These are phyloP conservation scores for Phyto melanocephala DNA, from an alignment of 2,888 invertebrate species.

Conservation along the genomic window DNA sequence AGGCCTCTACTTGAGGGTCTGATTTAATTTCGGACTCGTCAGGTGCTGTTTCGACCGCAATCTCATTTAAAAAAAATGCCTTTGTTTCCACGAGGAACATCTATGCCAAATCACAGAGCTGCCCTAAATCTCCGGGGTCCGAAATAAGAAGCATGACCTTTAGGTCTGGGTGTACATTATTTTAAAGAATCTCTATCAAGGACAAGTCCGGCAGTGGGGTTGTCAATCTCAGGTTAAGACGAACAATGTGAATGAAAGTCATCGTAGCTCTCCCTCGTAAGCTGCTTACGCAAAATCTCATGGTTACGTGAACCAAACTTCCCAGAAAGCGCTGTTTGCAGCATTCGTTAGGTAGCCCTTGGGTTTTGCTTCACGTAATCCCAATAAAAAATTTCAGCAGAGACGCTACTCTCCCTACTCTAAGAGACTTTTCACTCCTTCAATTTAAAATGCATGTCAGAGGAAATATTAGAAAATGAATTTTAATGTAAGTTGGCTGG, in stretches of 20 bases:
- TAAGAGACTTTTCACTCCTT: too few relatives aligned
- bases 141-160: too few relatives aligned
- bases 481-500: too few relatives aligned
- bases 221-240: not conserved
- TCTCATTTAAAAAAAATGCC: slow-evolving; percentile 6
- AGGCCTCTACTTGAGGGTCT: too few relatives aligned
- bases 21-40: not conserved
- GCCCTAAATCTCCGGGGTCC: too few relatives aligned
- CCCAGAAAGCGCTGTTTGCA: not conserved
- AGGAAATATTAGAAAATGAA: too few relatives aligned
- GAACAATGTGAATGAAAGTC: not conserved
- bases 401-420: too few relatives aligned
- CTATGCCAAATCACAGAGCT: not conserved
- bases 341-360: not conserved
- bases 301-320: not conserved
- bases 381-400: slow-evolving; percentile 1
- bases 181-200: slow-evolving; percentile 8
- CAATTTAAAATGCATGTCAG: too few relatives aligned
- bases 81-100: not conserved
- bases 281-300: slow-evolving; percentile 6
- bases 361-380: too few relatives aligned
- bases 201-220: not conserved
- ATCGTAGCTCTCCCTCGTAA: not conserved
- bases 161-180: slow-evolving; percentile 12
- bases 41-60: not conserved